phyloP scores from a whole-genome alignment of 1,140 invertebrate species.

The Euura lappo region DNA sequence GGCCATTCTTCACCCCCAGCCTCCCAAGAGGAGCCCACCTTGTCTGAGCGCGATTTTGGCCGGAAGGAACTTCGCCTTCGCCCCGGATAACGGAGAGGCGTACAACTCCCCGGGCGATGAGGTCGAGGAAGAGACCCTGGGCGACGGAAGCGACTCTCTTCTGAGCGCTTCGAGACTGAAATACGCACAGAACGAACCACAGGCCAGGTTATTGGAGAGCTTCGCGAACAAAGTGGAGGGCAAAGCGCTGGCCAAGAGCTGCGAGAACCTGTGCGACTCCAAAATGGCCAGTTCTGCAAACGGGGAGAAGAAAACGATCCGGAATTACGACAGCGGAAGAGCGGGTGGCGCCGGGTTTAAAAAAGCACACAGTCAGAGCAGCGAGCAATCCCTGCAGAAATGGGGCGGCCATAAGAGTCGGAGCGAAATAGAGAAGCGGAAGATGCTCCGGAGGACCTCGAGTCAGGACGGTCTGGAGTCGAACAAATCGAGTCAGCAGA shows the following conservation, averaged over 20 bases:
- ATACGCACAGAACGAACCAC: conserved; percentile 35
- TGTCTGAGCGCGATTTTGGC: conserved; percentile 47
- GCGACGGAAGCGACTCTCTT: conserved; percentile 74
- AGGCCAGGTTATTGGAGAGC: neutral
- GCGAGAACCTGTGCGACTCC: conserved; percentile 59
- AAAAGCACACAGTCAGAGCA: conserved; percentile 6
- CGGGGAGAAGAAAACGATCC: conserved; percentile 24
- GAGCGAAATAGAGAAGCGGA: conserved; percentile 42
- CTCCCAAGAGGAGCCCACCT: conserved; percentile 59
- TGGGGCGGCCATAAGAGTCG: conserved; percentile 25
- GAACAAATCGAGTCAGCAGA: conserved; percentile 25
- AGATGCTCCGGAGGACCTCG: conserved; percentile 31
- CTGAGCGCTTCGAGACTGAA: conserved; percentile 68
- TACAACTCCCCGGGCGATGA: conserved; percentile 58
- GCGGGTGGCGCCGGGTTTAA: conserved; percentile 3
- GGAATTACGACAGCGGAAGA: conserved; percentile 37
- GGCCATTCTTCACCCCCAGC: conserved; percentile 67
- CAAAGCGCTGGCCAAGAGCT: conserved; percentile 50
- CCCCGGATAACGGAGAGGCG: conserved; percentile 37
- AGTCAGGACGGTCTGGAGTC: conserved; percentile 36
- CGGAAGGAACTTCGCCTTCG: conserved; percentile 38
- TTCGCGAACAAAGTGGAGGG: neutral
- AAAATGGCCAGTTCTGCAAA: conserved; percentile 47
- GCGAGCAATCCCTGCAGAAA: neutral
- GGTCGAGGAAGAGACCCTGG: conserved; percentile 71